phyloP scores from a whole-genome alignment of 23 tunicate species.

The Styela clava region DNA sequence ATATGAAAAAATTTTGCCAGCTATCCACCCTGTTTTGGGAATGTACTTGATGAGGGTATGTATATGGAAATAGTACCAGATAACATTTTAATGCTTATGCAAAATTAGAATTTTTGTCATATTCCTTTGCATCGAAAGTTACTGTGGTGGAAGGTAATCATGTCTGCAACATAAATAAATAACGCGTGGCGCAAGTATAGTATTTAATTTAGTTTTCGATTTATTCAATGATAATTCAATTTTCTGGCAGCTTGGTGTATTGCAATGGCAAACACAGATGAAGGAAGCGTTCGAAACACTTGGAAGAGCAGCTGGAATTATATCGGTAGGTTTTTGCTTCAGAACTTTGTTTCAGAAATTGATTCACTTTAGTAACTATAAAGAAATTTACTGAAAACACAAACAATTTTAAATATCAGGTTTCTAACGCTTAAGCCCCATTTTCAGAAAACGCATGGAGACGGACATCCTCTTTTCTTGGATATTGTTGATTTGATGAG shows the following conservation, averaged over 20 bases:
- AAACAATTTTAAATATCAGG: no score
- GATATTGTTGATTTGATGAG: conserved; percentile 79
- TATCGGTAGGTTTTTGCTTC: conserved; percentile 72
- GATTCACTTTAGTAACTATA: not conserved
- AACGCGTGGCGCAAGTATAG: no score
- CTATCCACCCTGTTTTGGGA: conserved; percentile 75
- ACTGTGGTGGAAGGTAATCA: no score
- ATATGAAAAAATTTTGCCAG: conserved; percentile 67
- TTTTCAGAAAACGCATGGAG: conserved; percentile 90
- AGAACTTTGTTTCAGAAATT: no score
- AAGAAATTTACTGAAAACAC: no score
- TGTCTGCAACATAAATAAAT: no score
- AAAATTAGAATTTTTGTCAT: not conserved
- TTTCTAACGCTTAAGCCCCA: no score
- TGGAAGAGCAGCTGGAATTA: conserved; percentile 73
- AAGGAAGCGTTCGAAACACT: conserved; percentile 55
- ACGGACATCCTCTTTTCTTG: conserved; percentile 61
- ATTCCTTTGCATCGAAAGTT: no score
- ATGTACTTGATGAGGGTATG: conserved; percentile 88
- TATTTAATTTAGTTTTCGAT: no score
- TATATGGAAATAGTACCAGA: no score
- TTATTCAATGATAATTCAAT: no score
- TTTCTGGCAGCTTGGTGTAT: conserved; percentile 68
- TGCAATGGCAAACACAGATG: conserved; percentile 92
- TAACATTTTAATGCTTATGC: not conserved